Evolutionary conservation across 2,888 invertebrate species (phyloP), one percentile per base, ranked within the genome.

Genomic region (Automeris io): DNA sequence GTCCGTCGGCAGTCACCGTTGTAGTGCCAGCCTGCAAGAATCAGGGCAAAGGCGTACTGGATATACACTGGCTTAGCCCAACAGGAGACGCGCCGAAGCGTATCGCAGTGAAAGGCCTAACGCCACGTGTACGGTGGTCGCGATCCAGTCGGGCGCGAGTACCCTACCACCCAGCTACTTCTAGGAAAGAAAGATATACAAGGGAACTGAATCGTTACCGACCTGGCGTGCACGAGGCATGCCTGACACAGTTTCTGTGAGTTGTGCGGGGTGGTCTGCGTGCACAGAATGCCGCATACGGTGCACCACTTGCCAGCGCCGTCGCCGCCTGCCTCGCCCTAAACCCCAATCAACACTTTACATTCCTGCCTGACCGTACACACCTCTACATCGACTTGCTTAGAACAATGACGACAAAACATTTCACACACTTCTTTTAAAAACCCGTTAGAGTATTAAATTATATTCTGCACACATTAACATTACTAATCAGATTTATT

Each of bases 181-280:
- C n/a, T n/a, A n/a, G n/a, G n/a, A n/a, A n/a, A n/a, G n/a, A n/a
- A n/a, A n/a, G 51, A 46, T 37, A 47, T 33, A 40, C 37, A 39
- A 44, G 41, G 39, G 41, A 57, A 48, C 44, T 46, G 43, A 55
- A 53, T 49, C 53, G 60, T 63, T 87, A 87, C 87, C 82, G 85
- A 87, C 87, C 87, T 87, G 86, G 86, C 85, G 82, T 87, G 87
- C 85, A 83, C 85, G 79, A 87, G 85, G 85, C 87, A 87, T 68
- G 87, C 85, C 82, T 85, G 87, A 62, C 87, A 87, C 72, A 87
- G 74, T 76, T 79, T 85, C 61, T 87, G 87, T 57, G 86, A 77
- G 72, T 86, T 85, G 79, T 85, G 82, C 57, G 73, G 64, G 68
- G 86, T 86, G 61, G 78, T 86, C 68, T 78, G 81, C 64, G 76